Base-by-base conservation (phyloP, 2,888 invertebrate genomes). In the Adelphocoris suturalis region DNA sequence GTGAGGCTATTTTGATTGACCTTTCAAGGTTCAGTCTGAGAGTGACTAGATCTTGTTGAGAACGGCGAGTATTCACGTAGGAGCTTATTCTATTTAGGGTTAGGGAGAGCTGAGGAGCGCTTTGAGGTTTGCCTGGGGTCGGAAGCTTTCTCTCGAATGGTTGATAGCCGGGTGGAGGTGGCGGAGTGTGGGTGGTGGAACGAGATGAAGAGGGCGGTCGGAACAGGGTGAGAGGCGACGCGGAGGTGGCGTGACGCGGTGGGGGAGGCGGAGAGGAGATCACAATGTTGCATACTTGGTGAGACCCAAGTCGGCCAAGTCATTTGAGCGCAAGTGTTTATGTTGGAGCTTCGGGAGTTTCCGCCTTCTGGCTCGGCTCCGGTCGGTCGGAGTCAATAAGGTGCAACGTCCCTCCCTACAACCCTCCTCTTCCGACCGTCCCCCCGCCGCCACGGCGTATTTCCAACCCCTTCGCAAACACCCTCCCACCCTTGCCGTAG, bases 311-410 rank as follows among this genome's bases (percentile, higher is more conserved):
- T 52, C 78, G 80, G 55, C 88, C 76, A 88, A 88, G 88, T 88
- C 88, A 88, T 88, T 88, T 88, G 88, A 88, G 88, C 88, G 88
- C 88, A 78, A 88, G 88, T 88, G 88, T 88, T 88, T 88, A 88
- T 88, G 88, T 88, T 76, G 88, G 78, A 28, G 57, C 27, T 37
- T 88, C 88, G 88, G 88, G 76, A 28, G 88, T 88, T 88, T 88
- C 88, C 88, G 88, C 88, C 88, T 47, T 52, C 88, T n/a, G 78
- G 48, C 46, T 91, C 91, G 91, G 90, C 52, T 48, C 52, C 61
- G 85, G 27, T 90, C 91, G 90, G 91, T 68, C 76, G 90, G 90
- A 91, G 91, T 91, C 91, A 91, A 91, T 91, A 91, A 91, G 91
- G 91, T 91, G 91, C 91, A 90, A 90, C 90, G 90, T 90, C 91